These are phyloP conservation scores for Perithous albicinctus DNA, from an alignment of 2,888 invertebrate species.

Conservation along the genomic window DNA sequence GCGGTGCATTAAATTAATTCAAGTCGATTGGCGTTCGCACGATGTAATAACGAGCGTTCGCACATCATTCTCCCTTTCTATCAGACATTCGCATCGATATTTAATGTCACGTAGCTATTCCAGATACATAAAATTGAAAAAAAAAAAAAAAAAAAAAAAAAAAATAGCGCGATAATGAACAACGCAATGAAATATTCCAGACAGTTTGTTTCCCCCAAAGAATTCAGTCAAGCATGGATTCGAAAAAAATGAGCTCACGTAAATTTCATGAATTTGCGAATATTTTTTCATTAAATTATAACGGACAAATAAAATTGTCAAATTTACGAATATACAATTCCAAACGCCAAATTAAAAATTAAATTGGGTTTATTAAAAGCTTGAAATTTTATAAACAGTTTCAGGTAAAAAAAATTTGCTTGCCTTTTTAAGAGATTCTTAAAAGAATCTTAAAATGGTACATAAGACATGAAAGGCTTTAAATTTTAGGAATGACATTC, in stretches of 20 bases:
- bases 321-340: neutral
- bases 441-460: no score
- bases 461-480: neutral
- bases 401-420: no score
- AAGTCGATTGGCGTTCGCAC: conserved; percentile 38
- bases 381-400: no score
- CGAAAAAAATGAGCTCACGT: neutral
- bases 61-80: conserved; percentile 2
- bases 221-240: neutral
- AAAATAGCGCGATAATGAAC: neutral
- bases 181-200: neutral
- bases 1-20: conserved; percentile 43
- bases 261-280: no score
- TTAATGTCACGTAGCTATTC: neutral
- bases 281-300: no score
- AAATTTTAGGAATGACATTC: neutral
- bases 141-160: neutral
- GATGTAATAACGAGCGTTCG: conserved; percentile 23
- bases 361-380: no score
- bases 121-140: neutral
- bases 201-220: neutral
- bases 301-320: no score
- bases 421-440: no score
- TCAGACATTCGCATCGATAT: neutral
- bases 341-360: neutral